These are phyloP conservation scores for Poecile atricapillus DNA, from an alignment of 2,113 vertebrate genomes.

Conservation along the genomic window DNA sequence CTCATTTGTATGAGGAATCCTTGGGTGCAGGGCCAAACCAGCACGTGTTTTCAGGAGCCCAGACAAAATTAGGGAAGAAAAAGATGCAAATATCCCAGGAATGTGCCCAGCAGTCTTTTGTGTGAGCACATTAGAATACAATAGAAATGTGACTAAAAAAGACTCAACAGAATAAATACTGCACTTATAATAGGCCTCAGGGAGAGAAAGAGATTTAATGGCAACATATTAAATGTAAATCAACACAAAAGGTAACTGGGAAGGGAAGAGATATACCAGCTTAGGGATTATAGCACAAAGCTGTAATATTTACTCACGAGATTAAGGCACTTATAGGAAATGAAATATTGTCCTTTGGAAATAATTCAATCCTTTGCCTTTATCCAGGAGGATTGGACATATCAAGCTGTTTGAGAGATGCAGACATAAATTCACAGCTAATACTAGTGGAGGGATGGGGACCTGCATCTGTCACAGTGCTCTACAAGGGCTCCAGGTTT, in stretches of 20 bases:
- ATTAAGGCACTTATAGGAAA: conserved; percentile 72
- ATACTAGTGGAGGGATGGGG: neutral
- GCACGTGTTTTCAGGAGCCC: neutral
- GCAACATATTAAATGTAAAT: conserved; percentile 70
- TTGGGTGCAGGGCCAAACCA: neutral
- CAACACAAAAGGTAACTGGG: conserved; percentile 70
- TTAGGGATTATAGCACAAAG: conserved; percentile 70
- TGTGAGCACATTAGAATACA: conserved; percentile 53
- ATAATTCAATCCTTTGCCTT: conserved; percentile 54
- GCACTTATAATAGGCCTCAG: conserved; percentile 56
- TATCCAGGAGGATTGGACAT: conserved; percentile 28
- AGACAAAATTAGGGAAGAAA: conserved; percentile 30
- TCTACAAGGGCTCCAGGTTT: neutral
- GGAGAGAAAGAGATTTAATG: conserved; percentile 62
- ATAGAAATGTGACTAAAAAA: conserved; percentile 55
- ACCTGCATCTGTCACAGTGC: neutral
- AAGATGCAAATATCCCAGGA: conserved; percentile 40
- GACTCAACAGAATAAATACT: conserved; percentile 65
- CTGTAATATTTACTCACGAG: conserved; percentile 67
- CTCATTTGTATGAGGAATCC: neutral
- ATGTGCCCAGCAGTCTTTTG: conserved; percentile 35
- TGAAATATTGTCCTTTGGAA: conserved; percentile 62
- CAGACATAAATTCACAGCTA: conserved; percentile 21
- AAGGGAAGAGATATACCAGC: conserved; percentile 61
- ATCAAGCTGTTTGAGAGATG: conserved; percentile 23